Conservation (phyloP, 1,140 invertebrate species). For the Hyphantria cunea region DNA sequence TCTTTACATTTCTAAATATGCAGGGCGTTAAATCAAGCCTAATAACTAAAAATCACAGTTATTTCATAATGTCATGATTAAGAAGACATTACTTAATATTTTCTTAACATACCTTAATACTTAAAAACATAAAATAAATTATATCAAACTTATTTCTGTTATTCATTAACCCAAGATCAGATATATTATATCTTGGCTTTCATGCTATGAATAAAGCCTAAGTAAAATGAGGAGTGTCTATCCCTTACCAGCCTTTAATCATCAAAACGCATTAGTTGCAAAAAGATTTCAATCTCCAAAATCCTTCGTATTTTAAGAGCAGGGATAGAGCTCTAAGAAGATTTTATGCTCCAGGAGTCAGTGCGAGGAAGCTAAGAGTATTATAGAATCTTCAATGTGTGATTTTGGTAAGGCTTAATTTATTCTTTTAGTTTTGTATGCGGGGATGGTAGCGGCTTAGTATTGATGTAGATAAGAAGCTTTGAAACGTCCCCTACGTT, state of each 20-base stretch:
- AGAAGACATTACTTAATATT: too few relatives aligned
- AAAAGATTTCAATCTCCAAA: slow-evolving; percentile 22
- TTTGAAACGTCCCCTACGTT: neutral
- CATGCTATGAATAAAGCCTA: neutral
- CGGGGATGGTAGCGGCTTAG: neutral
- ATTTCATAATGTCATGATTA: too few relatives aligned
- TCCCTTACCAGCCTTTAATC: slow-evolving; percentile 9
- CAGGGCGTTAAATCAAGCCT: too few relatives aligned
- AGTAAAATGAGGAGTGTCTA: slow-evolving; percentile 1
- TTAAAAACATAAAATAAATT: too few relatives aligned
- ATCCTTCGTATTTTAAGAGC: slow-evolving; percentile 13
- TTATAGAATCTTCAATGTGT: neutral
- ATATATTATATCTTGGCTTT: too few relatives aligned
- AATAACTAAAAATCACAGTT: too few relatives aligned
- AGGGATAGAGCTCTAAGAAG: slow-evolving; percentile 4
- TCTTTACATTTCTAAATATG: too few relatives aligned
- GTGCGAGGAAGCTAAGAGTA: slow-evolving; percentile 4
- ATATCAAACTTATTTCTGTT: too few relatives aligned
- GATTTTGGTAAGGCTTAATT: neutral
- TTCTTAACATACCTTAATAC: too few relatives aligned
- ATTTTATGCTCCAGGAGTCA: slow-evolving; percentile 12
- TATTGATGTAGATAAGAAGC: neutral
- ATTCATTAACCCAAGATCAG: too few relatives aligned
- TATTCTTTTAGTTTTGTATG: slow-evolving; percentile 1
- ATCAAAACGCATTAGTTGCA: slow-evolving; percentile 11